Percentiles rank a stretch among this genome's conserved stretches.
phyloP scores from a whole-genome alignment of 2,888 invertebrate genomes.

The Malachius bipustulatus region DNA sequence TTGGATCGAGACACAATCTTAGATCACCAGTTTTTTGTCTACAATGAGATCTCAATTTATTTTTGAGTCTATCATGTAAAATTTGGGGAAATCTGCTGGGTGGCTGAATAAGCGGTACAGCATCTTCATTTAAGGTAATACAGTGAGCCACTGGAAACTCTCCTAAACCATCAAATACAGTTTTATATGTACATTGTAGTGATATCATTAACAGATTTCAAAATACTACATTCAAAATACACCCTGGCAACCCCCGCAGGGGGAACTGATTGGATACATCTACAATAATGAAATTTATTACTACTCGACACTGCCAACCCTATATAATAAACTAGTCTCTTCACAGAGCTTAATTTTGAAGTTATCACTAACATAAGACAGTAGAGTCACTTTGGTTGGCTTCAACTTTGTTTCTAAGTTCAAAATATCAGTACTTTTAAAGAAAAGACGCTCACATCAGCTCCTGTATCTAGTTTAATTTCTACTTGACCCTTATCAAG shows the following conservation, averaged over 20 bases:
- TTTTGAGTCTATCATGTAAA: conserved; percentile 10
- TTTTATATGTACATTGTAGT: conserved; percentile 5
- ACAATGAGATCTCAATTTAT: conserved; percentile 6
- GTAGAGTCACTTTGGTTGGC: neutral
- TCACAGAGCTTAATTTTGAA: conserved; percentile 5
- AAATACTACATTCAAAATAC: too few species aligned
- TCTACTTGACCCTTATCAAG: conserved; percentile 5
- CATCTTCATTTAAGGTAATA: conserved; percentile 13
- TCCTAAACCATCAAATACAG: conserved; percentile 12
- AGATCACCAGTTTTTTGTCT: too few species aligned
- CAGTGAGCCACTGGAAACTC: conserved; percentile 11
- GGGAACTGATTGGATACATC: conserved; percentile 19
- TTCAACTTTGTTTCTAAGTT: neutral
- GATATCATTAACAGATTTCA: too few species aligned
- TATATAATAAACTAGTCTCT: conserved; percentile 13
- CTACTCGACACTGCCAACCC: neutral
- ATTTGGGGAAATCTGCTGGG: conserved; percentile 11
- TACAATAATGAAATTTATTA: conserved; percentile 1
- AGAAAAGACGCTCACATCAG: conserved; percentile 6
- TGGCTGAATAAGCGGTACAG: conserved; percentile 10
- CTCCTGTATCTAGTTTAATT: conserved; percentile 6
- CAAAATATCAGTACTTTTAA: neutral
- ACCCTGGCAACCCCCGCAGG: conserved; percentile 4
- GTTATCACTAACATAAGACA: conserved; percentile 5
- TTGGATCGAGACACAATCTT: conserved; percentile 16